Base-by-base conservation (phyloP, 2,888 invertebrate species). In the Myopa tessellatipennis region DNA sequence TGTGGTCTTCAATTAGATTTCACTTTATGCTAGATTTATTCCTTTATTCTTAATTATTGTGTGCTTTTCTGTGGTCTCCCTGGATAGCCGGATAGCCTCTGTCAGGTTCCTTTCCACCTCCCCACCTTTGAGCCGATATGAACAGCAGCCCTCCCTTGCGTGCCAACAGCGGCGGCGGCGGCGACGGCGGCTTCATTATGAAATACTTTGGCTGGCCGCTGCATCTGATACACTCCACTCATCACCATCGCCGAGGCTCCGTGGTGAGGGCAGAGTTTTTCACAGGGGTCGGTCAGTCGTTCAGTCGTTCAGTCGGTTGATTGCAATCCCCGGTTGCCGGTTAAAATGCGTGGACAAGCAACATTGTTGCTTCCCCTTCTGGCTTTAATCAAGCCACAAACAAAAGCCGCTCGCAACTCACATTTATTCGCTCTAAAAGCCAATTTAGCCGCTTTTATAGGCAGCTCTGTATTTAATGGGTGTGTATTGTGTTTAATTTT, bases 1-100 rank as follows among this genome's bases (percentile, higher is more conserved):
- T 14, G 14, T 34, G 70, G 55, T 70, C 55, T 61, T 63, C 45
- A 73, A 73, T 73, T 73, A 73, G 26, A 63, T 45, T 73, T 73
- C 16, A 40, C 63, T 73, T 73, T 50, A 63, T 73, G 61, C 34
- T 63, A 73, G 73, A 73, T 73, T 73, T 61, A 69, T 40, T 36
- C 18, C 14, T 18, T 68, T 40, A 68, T 69, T 69, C 50, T 52
- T 69, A 45, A 52, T 69, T 40, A 40, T 36, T 36, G 45, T 45
- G 45, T 1, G 45, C 6, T 45, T 10, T 10, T 1, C 45, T 45
- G 45, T 45, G 45, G 45, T 45, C 10, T 6, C 45, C 45, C 45
- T 45, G 1, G 45, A 45, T 45, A 40, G 5, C 4, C 5, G 40
- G 40, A 40, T 8, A 6, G 10, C 3, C 6, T 45, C 7, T 10